Evolutionary conservation across 1,140 invertebrate species (phyloP).

Genomic region (Chironomus striatipennis): DNA sequence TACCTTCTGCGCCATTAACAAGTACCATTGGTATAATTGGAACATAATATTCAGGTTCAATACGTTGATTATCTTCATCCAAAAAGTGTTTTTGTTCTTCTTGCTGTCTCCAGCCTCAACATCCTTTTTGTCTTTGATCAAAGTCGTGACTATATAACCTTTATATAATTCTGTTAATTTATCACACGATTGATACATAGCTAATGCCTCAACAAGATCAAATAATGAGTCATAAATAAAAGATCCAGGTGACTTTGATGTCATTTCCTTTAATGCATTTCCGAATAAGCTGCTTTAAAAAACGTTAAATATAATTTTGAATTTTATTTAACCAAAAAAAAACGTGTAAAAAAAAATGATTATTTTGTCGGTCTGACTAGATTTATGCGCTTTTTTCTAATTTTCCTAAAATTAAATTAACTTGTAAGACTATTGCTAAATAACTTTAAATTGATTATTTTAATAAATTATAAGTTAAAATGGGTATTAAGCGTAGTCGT

Average conservation of each 20-base stretch:
- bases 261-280: slow-evolving; percentile 55
- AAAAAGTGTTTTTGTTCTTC: slow-evolving; percentile 51
- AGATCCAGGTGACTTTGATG: slow-evolving; percentile 45
- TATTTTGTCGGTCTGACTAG: too few relatives aligned
- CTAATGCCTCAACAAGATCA: slow-evolving; percentile 63
- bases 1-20: slow-evolving; percentile 96
- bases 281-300: too few relatives aligned
- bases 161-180: slow-evolving; percentile 52
- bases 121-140: slow-evolving; percentile 44
- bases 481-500: too few relatives aligned
- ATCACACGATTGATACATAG: slow-evolving; percentile 53
- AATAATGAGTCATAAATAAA: slow-evolving; percentile 67
- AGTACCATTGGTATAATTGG: slow-evolving; percentile 96
- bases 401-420: too few relatives aligned
- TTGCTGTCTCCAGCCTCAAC: slow-evolving; percentile 42
- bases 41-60: slow-evolving; percentile 90
- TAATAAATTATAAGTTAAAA: too few relatives aligned
- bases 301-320: too few relatives aligned
- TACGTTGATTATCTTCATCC: slow-evolving; percentile 90
- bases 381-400: too few relatives aligned
- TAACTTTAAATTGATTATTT: too few relatives aligned
- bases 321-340: too few relatives aligned
- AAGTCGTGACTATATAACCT: slow-evolving; percentile 47
- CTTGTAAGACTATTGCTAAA: too few relatives aligned
- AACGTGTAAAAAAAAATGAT: too few relatives aligned